Evolutionary conservation across 2,113 vertebrate genomes (phyloP).

Genomic region (Chloropsis cyanopogon): DNA sequence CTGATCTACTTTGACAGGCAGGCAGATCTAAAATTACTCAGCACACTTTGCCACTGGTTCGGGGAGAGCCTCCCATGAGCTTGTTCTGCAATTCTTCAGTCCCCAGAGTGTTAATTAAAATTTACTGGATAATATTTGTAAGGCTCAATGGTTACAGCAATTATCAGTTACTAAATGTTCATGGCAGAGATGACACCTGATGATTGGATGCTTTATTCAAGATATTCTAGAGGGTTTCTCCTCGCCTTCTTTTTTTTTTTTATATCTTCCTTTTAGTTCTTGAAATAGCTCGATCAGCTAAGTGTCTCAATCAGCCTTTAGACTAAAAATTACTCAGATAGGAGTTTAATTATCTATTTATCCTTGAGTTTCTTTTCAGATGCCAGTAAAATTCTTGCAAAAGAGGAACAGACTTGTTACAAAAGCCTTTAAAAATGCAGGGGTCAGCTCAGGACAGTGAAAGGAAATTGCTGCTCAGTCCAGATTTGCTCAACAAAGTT

Average conservation of each 20-base stretch:
- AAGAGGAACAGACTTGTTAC: neutral
- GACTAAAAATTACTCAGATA: neutral
- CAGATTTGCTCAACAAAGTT: neutral
- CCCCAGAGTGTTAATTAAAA: conserved; percentile 82
- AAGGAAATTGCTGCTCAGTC: neutral
- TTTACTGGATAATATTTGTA: conserved; percentile 80
- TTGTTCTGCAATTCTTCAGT: conserved; percentile 71
- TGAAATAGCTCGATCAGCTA: conserved; percentile 33
- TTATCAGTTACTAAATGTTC: conserved; percentile 80
- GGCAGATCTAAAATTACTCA: conserved; percentile 81
- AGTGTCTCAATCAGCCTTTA: conserved; percentile 46
- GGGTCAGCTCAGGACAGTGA: neutral
- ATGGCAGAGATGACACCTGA: conserved; percentile 62
- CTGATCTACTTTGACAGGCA: conserved; percentile 79
- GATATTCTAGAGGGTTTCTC: neutral
- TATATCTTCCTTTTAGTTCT: conserved; percentile 3
- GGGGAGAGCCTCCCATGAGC: conserved; percentile 66
- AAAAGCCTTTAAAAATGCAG: neutral
- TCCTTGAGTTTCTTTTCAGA: neutral
- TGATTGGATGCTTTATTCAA: conserved; percentile 60
- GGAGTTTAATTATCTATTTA: conserved; percentile 34
- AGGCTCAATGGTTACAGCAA: conserved; percentile 76
- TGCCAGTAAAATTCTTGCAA: neutral
- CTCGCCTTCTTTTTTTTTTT: neutral
- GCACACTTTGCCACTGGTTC: conserved; percentile 65